Percentiles rank a stretch among this genome's conserved stretches.
phyloP scores from a whole-genome alignment of 2,888 invertebrate genomes.

The Dastarcus helophoroides region DNA sequence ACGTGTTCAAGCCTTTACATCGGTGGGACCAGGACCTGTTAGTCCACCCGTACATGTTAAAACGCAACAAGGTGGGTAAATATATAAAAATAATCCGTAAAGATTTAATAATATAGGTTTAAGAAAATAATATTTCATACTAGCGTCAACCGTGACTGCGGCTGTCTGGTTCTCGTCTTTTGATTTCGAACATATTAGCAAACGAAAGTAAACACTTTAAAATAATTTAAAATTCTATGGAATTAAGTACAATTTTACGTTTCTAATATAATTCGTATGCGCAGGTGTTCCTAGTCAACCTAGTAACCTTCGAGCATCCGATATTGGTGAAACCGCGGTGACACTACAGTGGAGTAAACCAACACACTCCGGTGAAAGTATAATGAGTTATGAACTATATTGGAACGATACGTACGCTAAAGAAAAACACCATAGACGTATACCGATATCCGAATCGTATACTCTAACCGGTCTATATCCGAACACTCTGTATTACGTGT shows the following conservation, averaged over 20 bases:
- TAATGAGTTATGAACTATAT: conserved; percentile 90
- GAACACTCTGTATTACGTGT: conserved; percentile 92
- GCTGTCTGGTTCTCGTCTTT: too few species aligned
- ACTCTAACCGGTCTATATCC: conserved; percentile 85
- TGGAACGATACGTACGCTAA: conserved; percentile 95
- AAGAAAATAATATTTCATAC: too few species aligned
- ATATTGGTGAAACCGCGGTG: conserved; percentile 83
- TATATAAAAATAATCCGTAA: too few species aligned
- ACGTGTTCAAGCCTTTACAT: conserved; percentile 85
- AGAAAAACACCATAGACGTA: conserved; percentile 75
- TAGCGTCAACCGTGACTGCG: too few species aligned
- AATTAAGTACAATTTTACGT: too few species aligned
- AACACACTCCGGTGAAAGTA: conserved; percentile 81
- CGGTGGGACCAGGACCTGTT: conserved; percentile 89
- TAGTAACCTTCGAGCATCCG: conserved; percentile 73
- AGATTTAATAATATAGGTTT: too few species aligned
- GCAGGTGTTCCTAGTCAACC: conserved; percentile 94
- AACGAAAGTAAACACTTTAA: too few species aligned
- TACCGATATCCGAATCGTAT: conserved; percentile 74
- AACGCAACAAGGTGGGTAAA: conserved; percentile 85
- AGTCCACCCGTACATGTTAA: conserved; percentile 96
- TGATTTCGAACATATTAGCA: too few species aligned
- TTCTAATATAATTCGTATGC: conserved; percentile 3
- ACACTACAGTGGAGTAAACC: conserved; percentile 90
- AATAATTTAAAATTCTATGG: too few species aligned